phyloP scores from a whole-genome alignment of 35 echinoderm and acorn worm genomes.

The Nesometra sesokonis region DNA sequence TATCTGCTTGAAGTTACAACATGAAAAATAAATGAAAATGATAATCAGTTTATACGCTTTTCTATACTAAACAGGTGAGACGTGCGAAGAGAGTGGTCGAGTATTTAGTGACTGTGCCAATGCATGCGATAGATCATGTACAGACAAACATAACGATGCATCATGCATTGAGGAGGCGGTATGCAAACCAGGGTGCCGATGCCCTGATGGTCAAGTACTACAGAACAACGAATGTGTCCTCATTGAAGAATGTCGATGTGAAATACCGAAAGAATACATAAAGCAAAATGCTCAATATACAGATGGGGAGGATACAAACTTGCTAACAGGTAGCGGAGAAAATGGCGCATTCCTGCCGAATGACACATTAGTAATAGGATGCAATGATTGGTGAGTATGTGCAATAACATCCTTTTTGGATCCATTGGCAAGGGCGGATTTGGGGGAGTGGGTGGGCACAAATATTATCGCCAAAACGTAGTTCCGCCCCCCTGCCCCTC shows the following conservation, averaged over 20 bases:
- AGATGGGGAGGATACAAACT: not conserved
- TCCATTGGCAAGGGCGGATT: too few species aligned
- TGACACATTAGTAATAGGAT: not conserved
- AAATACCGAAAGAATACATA: not conserved
- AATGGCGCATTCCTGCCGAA: not conserved
- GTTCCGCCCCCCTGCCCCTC: too few species aligned
- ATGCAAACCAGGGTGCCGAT: conserved; percentile 18
- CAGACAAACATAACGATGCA: not conserved
- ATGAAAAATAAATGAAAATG: too few species aligned
- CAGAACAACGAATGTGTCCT: conserved; percentile 10
- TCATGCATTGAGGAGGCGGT: not conserved
- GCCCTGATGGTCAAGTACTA: conserved; percentile 14
- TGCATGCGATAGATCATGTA: not conserved
- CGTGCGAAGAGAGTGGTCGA: not conserved
- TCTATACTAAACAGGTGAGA: not conserved
- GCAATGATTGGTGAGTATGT: conserved; percentile 5
- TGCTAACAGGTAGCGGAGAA: not conserved
- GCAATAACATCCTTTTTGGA: too few species aligned
- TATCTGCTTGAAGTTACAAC: too few species aligned
- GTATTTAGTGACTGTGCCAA: not conserved
- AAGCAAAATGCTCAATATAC: not conserved
- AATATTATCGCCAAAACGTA: too few species aligned
- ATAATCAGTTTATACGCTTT: too few species aligned
- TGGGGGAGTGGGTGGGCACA: too few species aligned
- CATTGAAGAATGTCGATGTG: conserved; percentile 9